Percentiles rank a stretch among this genome's conserved stretches.
phyloP scores from a whole-genome alignment of 2,888 invertebrate species.

The Muschampia plurimacula region DNA sequence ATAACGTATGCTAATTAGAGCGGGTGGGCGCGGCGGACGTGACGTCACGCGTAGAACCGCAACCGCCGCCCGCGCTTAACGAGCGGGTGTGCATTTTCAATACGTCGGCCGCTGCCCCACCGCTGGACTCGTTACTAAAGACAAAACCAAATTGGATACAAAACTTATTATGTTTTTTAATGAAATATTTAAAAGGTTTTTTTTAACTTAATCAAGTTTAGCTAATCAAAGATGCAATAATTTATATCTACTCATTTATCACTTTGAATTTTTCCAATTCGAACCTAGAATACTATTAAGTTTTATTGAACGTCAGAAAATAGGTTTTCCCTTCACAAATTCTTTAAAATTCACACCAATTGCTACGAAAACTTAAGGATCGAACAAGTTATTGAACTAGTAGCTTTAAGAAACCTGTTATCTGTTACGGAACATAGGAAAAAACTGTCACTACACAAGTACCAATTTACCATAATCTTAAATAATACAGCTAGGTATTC shows the following conservation, averaged over 20 bases:
- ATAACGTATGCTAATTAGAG: conserved; percentile 85
- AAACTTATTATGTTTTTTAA: background rate
- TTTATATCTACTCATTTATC: too few species aligned
- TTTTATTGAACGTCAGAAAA: too few species aligned
- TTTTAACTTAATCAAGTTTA: background rate
- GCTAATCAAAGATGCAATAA: background rate
- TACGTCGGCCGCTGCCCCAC: conserved; percentile 59
- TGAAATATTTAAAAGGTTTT: background rate
- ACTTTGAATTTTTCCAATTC: too few species aligned
- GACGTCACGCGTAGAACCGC: conserved; percentile 70
- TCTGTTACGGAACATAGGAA: background rate
- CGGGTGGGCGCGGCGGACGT: conserved; percentile 77
- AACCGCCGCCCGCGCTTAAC: conserved; percentile 74
- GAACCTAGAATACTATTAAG: too few species aligned
- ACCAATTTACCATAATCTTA: conserved; percentile 35
- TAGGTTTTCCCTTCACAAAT: too few species aligned
- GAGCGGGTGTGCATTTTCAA: conserved; percentile 79
- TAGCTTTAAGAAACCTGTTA: background rate
- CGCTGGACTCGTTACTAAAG: conserved; percentile 42
- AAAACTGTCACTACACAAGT: background rate
- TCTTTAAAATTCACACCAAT: too few species aligned
- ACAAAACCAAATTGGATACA: background rate
- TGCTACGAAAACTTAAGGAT: background rate
- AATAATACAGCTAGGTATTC: conserved; percentile 29
- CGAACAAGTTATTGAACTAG: background rate